Evolutionary conservation across 2,797 vertebrate species (phyloP).

Genomic region (Melanotaenia parkinsoni): DNA sequence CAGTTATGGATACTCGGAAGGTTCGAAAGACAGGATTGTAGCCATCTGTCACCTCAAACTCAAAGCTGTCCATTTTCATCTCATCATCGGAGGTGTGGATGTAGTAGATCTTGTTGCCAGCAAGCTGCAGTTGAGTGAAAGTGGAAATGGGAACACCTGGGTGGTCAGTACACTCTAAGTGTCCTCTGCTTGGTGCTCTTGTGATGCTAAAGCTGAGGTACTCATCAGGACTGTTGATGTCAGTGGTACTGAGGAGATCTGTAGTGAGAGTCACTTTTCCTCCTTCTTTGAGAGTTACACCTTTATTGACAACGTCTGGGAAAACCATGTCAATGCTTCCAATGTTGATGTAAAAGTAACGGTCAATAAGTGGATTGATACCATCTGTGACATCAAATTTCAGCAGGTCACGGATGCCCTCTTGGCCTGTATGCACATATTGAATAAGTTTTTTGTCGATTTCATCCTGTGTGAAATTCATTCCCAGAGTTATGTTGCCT

Average conservation of each 20-base stretch:
- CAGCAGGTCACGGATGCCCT: conserved; percentile 87
- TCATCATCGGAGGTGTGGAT: conserved; percentile 88
- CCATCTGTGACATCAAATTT: conserved; percentile 93
- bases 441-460: conserved; percentile 86
- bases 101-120: conserved; percentile 90
- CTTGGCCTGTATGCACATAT: conserved; percentile 88
- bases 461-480: conserved; percentile 91
- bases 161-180: conserved; percentile 86
- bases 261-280: conserved; percentile 88
- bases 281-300: conserved; percentile 88
- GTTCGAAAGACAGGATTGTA: conserved; percentile 87
- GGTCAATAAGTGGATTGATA: conserved; percentile 87
- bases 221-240: conserved; percentile 89
- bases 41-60: conserved; percentile 89
- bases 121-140: conserved; percentile 89
- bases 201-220: conserved; percentile 87
- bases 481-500: conserved; percentile 85
- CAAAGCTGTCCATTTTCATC: conserved; percentile 91
- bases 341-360: conserved; percentile 89
- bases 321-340: conserved; percentile 86
- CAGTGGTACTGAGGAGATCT: conserved; percentile 88
- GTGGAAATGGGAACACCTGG: conserved; percentile 86
- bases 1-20: conserved; percentile 89
- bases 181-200: conserved; percentile 84
- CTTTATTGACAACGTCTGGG: conserved; percentile 90